phyloP scores from a whole-genome alignment of 2,113 vertebrate species.

The Bos indicus region DNA sequence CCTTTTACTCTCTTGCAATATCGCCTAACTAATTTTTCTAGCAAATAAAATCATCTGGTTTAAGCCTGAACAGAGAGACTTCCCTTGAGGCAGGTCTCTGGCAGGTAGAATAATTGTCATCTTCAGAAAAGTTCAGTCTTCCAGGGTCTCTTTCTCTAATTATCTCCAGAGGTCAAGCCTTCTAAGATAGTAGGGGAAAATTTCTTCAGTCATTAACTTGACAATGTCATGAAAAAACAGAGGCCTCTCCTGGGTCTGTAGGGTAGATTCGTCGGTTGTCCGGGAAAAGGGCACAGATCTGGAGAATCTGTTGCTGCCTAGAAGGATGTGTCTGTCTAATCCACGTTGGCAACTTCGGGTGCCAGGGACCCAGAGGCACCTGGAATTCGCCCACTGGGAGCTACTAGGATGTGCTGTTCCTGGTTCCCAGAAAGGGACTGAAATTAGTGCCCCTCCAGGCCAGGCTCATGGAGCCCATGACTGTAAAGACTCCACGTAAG shows the following conservation, averaged over 20 bases:
- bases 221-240: not conserved
- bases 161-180: not conserved
- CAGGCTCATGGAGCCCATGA: not conserved
- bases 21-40: not conserved
- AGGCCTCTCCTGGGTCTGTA: not conserved
- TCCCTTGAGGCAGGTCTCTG: not conserved
- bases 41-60: not conserved
- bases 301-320: not conserved
- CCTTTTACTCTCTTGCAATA: not conserved
- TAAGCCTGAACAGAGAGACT: not conserved
- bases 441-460: not conserved
- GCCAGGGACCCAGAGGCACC: not conserved
- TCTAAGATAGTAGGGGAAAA: not conserved
- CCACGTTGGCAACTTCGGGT: rapidly evolving
- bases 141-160: not conserved
- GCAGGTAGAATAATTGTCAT: not conserved
- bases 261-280: not conserved
- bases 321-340: not conserved
- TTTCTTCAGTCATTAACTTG: not conserved
- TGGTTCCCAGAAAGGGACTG: not conserved
- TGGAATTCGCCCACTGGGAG: not conserved
- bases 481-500: not conserved
- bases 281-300: not conserved
- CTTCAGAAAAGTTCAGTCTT: not conserved
- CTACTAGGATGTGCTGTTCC: not conserved